Base-by-base conservation (phyloP, 2,113 vertebrate genomes). In the Pterocles burchelli region DNA sequence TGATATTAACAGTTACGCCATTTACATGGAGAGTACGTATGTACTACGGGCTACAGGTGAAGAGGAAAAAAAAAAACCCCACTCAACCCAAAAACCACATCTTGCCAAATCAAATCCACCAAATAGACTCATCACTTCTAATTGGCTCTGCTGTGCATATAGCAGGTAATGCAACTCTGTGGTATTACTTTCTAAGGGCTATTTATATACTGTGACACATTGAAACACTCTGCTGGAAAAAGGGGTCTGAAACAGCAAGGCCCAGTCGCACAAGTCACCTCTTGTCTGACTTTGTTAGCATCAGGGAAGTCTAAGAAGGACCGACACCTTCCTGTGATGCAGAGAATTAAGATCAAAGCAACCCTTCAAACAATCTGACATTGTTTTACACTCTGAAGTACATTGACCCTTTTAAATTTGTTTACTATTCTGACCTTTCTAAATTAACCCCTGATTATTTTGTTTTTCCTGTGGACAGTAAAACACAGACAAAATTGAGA, bases 231-330 rank as follows among this genome's bases (percentile, higher is more conserved):
- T 72, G 48, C 49, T 91, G 90, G 63, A 72, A 96, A 89, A 89
- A 70, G 72, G 28, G 79, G 21, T 34, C 74, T 71, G 13, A 58
- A 96, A 52, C 62, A 89, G 58, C 91, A 95, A 73, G 96, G 55
- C 20, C 58, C 54, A 13, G 61, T 66, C n/a, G 24, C 88, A 88
- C 45, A 88, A 97, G 76, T 96, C 76, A 97, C 81, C 66, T 86
- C 95, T 83, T 97, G 95, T 98, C 97, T 97, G 26, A 26, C 78
- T 92, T 94, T 84, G 86, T 98, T 97, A 98, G 54, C 85, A 94
- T 96, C 96, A 96, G 79, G 17, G 33, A 82, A 36, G 73, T 59
- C 71, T 98, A 97, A 97, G 93, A 93, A 97, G 89, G 72, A 83
- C 59, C 0, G 68, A 96, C 96, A 97, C 49, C 43, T 97, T 74